phyloP scores from a whole-genome alignment of 2,888 invertebrate genomes.

The Papilio elwesi region DNA sequence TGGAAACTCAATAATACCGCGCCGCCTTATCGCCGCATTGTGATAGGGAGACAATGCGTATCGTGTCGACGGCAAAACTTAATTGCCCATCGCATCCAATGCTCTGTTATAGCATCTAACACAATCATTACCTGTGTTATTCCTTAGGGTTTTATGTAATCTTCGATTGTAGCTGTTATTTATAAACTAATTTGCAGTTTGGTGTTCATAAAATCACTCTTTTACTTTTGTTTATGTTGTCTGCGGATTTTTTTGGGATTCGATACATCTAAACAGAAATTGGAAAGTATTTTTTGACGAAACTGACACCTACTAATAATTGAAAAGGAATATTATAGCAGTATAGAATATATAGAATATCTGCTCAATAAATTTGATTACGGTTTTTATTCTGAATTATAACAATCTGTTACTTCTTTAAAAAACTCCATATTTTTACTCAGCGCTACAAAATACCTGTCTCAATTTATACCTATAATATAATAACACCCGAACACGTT shows the following conservation, averaged over 20 bases:
- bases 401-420: no score
- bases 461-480: neutral
- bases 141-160: constrained; percentile 14
- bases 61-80: constrained; percentile 29
- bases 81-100: constrained; percentile 20
- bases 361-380: no score
- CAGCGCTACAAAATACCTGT: neutral
- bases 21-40: constrained; percentile 29
- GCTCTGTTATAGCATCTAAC: constrained; percentile 16
- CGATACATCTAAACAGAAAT: no score
- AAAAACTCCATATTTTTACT: no score
- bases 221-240: no score
- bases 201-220: no score
- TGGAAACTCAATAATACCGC: constrained; percentile 19
- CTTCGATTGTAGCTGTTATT: neutral
- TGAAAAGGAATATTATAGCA: no score
- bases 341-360: no score
- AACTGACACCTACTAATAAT: no score
- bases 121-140: constrained; percentile 22
- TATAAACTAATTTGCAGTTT: neutral
- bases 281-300: no score
- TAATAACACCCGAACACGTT: neutral
- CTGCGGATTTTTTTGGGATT: no score
- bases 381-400: no score
- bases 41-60: constrained; percentile 33